Evolutionary conservation across 1,140 invertebrate species (phyloP).

Genomic region (Papilio glaucus): DNA sequence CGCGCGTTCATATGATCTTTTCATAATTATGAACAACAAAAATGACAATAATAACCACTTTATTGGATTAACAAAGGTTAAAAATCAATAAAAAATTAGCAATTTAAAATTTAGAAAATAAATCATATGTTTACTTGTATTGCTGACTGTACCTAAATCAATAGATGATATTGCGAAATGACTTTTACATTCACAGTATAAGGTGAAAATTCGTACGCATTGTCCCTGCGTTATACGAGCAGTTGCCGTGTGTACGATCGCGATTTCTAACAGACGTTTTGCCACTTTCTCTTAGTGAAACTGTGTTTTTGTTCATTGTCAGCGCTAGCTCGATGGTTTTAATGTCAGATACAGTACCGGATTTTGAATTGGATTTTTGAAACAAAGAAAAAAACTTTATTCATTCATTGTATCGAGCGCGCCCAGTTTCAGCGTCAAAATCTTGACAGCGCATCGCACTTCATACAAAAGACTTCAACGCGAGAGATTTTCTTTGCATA

Average conservation of each 20-base stretch:
- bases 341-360: conserved; percentile 46
- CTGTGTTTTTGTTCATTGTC: conserved; percentile 75
- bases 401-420: background rate
- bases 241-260: conserved; percentile 48
- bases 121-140: too few relatives aligned
- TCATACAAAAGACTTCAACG: conserved; percentile 38
- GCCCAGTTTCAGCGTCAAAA: background rate
- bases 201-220: conserved; percentile 44
- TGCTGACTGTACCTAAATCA: conserved; percentile 2
- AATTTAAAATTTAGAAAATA: too few relatives aligned
- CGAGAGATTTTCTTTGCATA: background rate
- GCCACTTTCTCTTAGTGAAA: conserved; percentile 79
- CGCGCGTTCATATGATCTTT: background rate
- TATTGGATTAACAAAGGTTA: too few relatives aligned
- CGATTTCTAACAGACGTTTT: conserved; percentile 69
- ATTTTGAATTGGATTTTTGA: conserved; percentile 31
- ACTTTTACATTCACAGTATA: conserved; percentile 34
- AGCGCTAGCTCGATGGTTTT: conserved; percentile 48
- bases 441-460: background rate
- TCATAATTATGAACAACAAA: background rate
- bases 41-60: too few relatives aligned
- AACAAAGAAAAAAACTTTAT: conserved; percentile 7
- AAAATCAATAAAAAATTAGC: too few relatives aligned
- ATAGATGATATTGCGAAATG: conserved; percentile 28
- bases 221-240: conserved; percentile 34